Evolutionary conservation across 2,113 vertebrate species (phyloP).

Genomic region (Brachyistius frenatus): DNA sequence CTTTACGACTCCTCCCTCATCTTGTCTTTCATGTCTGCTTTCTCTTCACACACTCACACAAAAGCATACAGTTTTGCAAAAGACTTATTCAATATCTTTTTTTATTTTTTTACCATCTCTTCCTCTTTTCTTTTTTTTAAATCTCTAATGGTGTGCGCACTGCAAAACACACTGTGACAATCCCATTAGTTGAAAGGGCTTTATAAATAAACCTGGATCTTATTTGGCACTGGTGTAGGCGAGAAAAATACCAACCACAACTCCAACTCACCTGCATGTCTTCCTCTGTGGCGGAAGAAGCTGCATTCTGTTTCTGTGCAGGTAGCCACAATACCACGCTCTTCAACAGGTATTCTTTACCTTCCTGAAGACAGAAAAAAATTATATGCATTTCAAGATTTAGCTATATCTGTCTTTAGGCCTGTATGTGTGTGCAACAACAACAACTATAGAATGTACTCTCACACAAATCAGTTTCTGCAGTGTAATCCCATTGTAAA

Average conservation of each 20-base stretch:
- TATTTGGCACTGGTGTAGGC: slow-evolving; percentile 27
- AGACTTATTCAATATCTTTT: slow-evolving; percentile 21
- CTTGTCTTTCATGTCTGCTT: slow-evolving; percentile 21
- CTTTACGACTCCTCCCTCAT: slow-evolving; percentile 10
- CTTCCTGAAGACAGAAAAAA: slow-evolving; percentile 78
- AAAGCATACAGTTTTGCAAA: slow-evolving; percentile 25
- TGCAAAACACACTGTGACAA: slow-evolving; percentile 53
- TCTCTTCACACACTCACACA: not conserved
- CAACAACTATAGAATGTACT: not conserved
- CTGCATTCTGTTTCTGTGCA: slow-evolving; percentile 70
- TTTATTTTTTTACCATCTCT: slow-evolving; percentile 55
- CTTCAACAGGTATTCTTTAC: slow-evolving; percentile 84
- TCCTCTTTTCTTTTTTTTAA: slow-evolving; percentile 17
- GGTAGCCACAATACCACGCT: slow-evolving; percentile 85
- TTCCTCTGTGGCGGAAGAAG: slow-evolving; percentile 56
- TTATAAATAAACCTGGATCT: slow-evolving; percentile 59
- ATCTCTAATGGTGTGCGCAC: slow-evolving; percentile 53
- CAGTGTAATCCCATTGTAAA: not conserved
- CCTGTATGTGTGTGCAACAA: not conserved
- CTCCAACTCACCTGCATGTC: slow-evolving; percentile 76
- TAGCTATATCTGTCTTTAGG: not conserved
- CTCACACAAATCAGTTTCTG: not conserved
- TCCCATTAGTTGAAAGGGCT: slow-evolving; percentile 57
- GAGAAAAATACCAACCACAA: slow-evolving; percentile 29
- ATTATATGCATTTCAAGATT: not conserved